phyloP scores from a whole-genome alignment of 1,140 invertebrate species.

The Ceratosolen fusciceps region DNA sequence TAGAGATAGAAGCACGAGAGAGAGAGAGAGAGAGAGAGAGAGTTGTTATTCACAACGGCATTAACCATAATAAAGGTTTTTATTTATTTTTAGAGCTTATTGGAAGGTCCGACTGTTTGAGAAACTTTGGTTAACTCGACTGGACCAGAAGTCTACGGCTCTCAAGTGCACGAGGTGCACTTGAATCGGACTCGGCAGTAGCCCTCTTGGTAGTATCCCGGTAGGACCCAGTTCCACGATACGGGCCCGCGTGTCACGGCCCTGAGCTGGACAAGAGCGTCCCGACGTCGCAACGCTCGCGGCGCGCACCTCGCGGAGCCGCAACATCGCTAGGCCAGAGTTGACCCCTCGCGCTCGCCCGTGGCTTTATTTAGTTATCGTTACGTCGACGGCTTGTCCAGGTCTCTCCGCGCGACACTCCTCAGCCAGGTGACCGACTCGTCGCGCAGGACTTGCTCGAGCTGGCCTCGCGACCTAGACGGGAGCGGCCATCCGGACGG shows the following conservation, averaged over 20 bases:
- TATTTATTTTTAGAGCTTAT: too few relatives aligned
- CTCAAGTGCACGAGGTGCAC: too few relatives aligned
- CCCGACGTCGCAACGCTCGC: constrained; percentile 48
- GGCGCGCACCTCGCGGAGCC: neutral
- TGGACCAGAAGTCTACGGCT: too few relatives aligned
- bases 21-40: too few relatives aligned
- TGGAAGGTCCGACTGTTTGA: too few relatives aligned
- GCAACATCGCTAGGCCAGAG: constrained; percentile 6
- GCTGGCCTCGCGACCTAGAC: neutral
- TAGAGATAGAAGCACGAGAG: too few relatives aligned
- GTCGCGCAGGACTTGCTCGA: neutral
- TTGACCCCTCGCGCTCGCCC: constrained; percentile 31
- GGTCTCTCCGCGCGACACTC: constrained; percentile 14
- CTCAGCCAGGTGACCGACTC: neutral
- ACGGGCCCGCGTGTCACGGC: neutral
- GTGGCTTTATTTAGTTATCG: constrained; percentile 44
- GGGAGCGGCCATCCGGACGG: neutral
- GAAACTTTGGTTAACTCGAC: too few relatives aligned
- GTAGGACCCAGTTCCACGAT: too few relatives aligned
- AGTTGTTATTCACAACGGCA: too few relatives aligned
- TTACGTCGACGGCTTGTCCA: constrained; percentile 36
- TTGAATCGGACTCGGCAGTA: too few relatives aligned
- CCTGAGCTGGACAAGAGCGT: neutral
- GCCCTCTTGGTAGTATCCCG: too few relatives aligned
- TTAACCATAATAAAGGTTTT: too few relatives aligned